phyloP scores from a whole-genome alignment of 2,113 vertebrate genomes.

The Acrocephalus kingi region DNA sequence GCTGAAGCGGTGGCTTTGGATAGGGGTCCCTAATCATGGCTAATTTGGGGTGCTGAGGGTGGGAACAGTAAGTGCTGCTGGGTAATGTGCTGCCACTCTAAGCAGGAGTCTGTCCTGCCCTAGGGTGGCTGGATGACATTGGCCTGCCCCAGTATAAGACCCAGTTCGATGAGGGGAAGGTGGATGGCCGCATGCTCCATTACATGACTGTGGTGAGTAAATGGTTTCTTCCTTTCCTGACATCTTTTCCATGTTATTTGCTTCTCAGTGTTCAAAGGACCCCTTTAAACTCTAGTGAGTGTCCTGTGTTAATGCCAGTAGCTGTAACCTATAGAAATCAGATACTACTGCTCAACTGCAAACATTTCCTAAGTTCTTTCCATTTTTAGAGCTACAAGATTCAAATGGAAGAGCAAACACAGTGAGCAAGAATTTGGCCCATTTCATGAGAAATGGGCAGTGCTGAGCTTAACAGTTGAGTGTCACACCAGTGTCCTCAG shows the following conservation, averaged over 20 bases:
- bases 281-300: neutral
- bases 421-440: neutral
- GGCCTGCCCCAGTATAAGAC: conserved; percentile 98
- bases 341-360: neutral
- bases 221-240: neutral
- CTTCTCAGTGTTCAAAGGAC: neutral
- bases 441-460: neutral
- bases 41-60: neutral
- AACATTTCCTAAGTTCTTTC: neutral
- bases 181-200: conserved; percentile 96
- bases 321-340: neutral
- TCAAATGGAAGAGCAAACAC: neutral
- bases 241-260: neutral
- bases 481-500: neutral
- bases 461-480: neutral
- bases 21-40: neutral
- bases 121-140: conserved; percentile 98
- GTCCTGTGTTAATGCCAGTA: neutral
- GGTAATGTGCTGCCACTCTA: neutral
- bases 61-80: neutral
- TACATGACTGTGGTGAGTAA: conserved; percentile 94
- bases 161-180: conserved; percentile 95
- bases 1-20: neutral
- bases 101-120: neutral
- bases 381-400: neutral